These are phyloP conservation scores for Pitangus sulphuratus DNA, from an alignment of 2,797 vertebrate genomes.

Conservation along the genomic window DNA sequence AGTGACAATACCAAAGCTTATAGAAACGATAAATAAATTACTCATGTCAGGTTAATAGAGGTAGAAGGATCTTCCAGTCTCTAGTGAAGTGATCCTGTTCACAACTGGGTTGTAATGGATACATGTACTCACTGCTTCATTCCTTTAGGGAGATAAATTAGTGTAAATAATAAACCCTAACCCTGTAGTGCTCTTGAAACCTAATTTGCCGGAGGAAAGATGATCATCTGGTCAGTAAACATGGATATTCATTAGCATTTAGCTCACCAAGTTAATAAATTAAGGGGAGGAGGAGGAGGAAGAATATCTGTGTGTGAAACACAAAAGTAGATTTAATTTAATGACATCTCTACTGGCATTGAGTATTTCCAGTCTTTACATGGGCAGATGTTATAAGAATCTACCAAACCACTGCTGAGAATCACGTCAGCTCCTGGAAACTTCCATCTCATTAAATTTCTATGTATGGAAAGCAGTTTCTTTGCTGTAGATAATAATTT, in stretches of 20 bases:
- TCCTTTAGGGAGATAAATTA: background rate
- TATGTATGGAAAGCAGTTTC: conserved; percentile 5
- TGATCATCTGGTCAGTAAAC: background rate
- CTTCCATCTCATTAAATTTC: conserved; percentile 33
- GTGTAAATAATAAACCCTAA: background rate
- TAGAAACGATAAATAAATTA: background rate
- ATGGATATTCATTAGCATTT: background rate
- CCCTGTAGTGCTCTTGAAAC: background rate
- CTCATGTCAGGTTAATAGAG: background rate
- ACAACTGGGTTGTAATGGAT: background rate
- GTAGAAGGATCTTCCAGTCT: background rate
- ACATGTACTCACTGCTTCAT: background rate
- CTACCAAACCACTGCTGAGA: conserved; percentile 31
- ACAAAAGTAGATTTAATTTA: background rate
- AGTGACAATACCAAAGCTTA: background rate
- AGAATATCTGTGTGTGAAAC: background rate
- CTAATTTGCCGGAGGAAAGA: background rate
- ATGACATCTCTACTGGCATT: background rate
- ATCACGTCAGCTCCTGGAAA: background rate
- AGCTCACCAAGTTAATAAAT: background rate
- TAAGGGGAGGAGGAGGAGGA: background rate
- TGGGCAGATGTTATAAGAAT: conserved; percentile 20
- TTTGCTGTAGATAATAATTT: conserved; percentile 32
- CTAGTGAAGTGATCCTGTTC: background rate
- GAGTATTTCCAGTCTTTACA: conserved; percentile 12